phyloP scores from a whole-genome alignment of 2,797 vertebrate genomes.

The Rhynchonycteris naso region DNA sequence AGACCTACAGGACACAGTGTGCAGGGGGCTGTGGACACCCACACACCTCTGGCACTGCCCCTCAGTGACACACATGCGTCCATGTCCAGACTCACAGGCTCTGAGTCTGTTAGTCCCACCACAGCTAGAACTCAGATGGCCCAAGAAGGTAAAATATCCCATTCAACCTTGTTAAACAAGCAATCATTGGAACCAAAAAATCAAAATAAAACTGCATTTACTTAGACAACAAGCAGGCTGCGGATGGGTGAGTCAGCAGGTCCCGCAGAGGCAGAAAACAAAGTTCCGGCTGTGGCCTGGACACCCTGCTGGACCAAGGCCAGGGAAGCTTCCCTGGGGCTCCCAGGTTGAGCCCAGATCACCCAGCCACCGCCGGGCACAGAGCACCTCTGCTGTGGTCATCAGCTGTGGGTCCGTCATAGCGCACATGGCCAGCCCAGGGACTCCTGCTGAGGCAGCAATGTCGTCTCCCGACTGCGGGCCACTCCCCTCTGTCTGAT shows the following conservation, averaged over 20 bases:
- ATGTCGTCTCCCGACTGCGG: neutral
- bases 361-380: neutral
- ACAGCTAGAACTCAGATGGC: neutral
- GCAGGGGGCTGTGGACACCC: neutral
- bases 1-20: too few relatives aligned
- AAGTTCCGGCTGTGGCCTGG: neutral
- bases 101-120: neutral
- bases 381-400: neutral
- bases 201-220: neutral
- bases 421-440: neutral
- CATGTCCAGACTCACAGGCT: too few relatives aligned
- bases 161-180: neutral
- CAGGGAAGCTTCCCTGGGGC: neutral
- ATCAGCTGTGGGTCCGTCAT: fast-evolving
- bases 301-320: too few relatives aligned
- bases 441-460: neutral
- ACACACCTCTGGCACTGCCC: neutral
- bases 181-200: neutral
- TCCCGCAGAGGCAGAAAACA: neutral
- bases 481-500: neutral
- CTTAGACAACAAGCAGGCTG: neutral
- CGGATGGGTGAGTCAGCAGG: neutral
- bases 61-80: fast-evolving
- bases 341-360: neutral
- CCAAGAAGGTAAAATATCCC: neutral